Base-by-base conservation (phyloP, 2,888 invertebrate genomes). In the Syritta pipiens region DNA sequence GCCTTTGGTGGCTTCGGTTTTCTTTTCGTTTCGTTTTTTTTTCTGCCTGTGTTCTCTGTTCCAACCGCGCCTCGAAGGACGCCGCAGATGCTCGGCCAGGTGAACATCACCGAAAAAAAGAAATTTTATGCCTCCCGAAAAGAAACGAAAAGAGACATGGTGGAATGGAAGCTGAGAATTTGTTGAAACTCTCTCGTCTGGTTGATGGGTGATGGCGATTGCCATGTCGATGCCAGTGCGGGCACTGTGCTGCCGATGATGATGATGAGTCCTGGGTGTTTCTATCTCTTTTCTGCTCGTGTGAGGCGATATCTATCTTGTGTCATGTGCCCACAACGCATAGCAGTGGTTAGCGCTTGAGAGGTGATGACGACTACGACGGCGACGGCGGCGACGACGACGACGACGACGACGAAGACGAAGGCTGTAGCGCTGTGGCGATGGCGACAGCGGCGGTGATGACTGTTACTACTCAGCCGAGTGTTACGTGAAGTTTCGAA, bases 241-340 rank as follows among this genome's bases (percentile, higher is more conserved):
- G 67, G 49, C 49, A 53, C 44, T 44, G n/a, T n/a, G 48, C 65
- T 40, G 60, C 14, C 24, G 20, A 20, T 20, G 48, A 53, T 59
- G 51, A 53, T 72, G 79, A 74, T 74, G 79, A 76, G 67, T 75
- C 81, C 76, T 82, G 82, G 74, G 67, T 81, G 60, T 82, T 82
- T 81, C 81, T 82, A 75, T 81, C 79, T 79, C 79, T 79, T 79
- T 79, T 51, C 14, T 67, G 28, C 74, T 68, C 9, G 44, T 55
- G 32, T 24, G 10, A 10, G 65, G 17, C 49, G 12, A 35, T 76
- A 76, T 71, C 57, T 75, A 12, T 53, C 26, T 46, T 62, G 62
- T 68, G 72, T 79, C 67, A 79, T 79, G 79, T 79, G 79, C 67
- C 79, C 79, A 79, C 72, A 71, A 71, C 77, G 65, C 63, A 65